phyloP scores from a whole-genome alignment of 2,888 invertebrate species.

The Eutolmus rufibarbis region DNA sequence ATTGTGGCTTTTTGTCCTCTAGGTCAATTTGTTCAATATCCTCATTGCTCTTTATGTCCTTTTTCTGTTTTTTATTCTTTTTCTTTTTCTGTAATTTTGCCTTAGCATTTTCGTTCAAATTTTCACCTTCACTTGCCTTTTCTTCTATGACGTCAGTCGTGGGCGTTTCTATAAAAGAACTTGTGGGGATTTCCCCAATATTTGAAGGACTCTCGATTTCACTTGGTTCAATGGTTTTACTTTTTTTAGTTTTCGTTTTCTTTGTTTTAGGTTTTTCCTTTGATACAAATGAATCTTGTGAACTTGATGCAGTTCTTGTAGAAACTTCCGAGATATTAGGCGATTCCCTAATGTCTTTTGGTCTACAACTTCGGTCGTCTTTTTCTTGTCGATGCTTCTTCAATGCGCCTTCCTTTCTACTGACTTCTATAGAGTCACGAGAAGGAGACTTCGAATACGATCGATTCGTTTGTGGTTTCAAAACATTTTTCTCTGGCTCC shows the following conservation, averaged over 20 bases:
- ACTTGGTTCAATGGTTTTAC: neutral
- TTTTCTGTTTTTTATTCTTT: conserved; percentile 49
- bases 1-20: neutral
- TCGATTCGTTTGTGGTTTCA: conserved; percentile 16
- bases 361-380: conserved; percentile 39
- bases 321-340: conserved; percentile 36
- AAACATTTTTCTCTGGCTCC: neutral
- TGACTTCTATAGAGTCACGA: conserved; percentile 53
- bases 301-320: neutral
- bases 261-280: neutral
- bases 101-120: conserved; percentile 57
- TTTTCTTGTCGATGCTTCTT: conserved; percentile 38
- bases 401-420: conserved; percentile 51
- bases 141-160: neutral
- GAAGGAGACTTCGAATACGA: conserved; percentile 53
- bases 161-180: conserved; percentile 42
- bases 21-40: conserved; percentile 33
- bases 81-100: conserved; percentile 55
- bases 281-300: neutral
- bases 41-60: conserved; percentile 55
- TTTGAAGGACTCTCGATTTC: conserved; percentile 43
- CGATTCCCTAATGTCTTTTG: conserved; percentile 12
- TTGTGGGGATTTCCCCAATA: conserved; percentile 48
- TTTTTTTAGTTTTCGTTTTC: neutral
- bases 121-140: conserved; percentile 50